These are phyloP conservation scores for Pantherophis vulpinus DNA, from an alignment of 2,797 vertebrate genomes.

Conservation along the genomic window DNA sequence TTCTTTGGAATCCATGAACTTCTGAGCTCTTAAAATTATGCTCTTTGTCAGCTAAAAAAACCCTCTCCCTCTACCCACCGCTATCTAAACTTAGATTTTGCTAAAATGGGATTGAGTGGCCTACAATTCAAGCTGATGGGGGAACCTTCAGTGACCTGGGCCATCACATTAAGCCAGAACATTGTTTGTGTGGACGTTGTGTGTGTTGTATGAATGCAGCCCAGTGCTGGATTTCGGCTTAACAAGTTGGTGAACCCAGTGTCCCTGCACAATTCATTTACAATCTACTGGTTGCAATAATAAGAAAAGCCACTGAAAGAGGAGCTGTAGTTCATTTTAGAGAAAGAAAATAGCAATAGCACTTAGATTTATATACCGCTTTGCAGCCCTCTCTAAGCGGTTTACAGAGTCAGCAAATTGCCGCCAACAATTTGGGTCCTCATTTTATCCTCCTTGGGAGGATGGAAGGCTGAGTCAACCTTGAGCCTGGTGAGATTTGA, in stretches of 20 bases:
- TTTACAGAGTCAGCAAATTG: no score
- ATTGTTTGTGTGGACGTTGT: not conserved
- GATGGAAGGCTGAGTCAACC: no score
- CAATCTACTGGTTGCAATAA: not conserved
- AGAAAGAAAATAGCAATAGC: not conserved
- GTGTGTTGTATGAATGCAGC: not conserved
- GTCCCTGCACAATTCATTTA: not conserved
- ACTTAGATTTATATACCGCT: no score
- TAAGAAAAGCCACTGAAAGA: not conserved
- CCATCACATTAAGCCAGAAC: not conserved
- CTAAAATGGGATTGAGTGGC: not conserved
- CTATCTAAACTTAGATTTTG: not conserved
- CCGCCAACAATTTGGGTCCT: no score
- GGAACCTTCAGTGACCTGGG: not conserved
- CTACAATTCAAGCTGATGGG: not conserved
- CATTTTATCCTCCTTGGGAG: no score
- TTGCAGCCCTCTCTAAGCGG: no score
- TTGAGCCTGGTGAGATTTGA: no score
- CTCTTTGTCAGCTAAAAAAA: not conserved
- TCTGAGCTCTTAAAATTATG: not conserved
- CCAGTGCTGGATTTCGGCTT: not conserved
- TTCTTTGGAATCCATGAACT: not conserved
- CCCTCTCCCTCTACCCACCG: not conserved
- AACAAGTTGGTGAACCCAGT: not conserved
- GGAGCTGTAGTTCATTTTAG: not conserved